Evolutionary conservation across 2,113 vertebrate species (phyloP), one percentile per base, ranked within the genome.

Genomic region (Microtus ochrogaster): DNA sequence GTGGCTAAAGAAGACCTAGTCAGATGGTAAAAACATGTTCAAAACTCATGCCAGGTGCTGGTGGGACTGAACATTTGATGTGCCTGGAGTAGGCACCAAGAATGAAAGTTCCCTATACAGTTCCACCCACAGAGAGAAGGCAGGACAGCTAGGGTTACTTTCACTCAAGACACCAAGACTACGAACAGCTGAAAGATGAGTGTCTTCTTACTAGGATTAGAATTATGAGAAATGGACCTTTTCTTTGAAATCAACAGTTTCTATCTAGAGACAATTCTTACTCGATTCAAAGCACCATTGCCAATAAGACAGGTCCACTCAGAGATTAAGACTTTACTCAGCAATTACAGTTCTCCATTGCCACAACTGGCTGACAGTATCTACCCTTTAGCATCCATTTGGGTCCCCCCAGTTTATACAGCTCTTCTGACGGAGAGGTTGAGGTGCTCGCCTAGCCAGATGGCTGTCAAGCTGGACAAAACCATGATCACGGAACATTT

Each of bases 281-380:
- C 30, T 79, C 85, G 36, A 97, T 44, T 72, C 68, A 95, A 90
- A 63, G 84, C 95, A 26, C 24, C 74, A 95, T 21, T 73, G 33
- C 12, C 24, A 82, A 0, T 88, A 84, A 94, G 94, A 52, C 17
- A 81, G 91, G 39, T 89, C 49, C 52, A 94, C n/a, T 76, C 5
- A 70, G 55, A 96, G 19, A 41, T n/a, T 92, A 87, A 96, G n/a
- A 90, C 26, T 36, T 88, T 52, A 52, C 44, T 91, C 26, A 76
- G 65, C 11, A 21, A 92, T 47, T 47, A 58, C 2, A 86, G 61
- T 16, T 91, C 19, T 96, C 55, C 33, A 55, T 33, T 47, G 63
- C 19, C 55, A 78, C 33, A 24, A 91, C 24, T 41, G 36, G 61
- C 65, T 86, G 90, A 49, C 21, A 13, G 21, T 4, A 1, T 49